Conservation (phyloP, 2,113 vertebrate genomes). For the Panthera leo region DNA sequence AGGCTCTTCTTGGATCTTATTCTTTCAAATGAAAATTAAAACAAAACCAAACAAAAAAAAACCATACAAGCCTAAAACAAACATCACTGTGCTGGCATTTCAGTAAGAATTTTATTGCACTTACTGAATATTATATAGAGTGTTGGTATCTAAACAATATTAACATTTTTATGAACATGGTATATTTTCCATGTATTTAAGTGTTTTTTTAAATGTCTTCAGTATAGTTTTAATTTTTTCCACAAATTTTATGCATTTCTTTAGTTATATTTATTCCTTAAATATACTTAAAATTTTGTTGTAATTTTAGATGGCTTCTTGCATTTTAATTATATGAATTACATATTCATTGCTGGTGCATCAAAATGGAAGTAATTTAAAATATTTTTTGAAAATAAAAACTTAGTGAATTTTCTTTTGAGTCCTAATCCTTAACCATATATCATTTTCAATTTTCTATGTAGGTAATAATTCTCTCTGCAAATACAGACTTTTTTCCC, state of each 20-base stretch:
- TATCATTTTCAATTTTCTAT: background rate
- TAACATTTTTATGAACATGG: background rate
- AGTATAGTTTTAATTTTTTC: background rate
- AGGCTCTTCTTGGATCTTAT: background rate
- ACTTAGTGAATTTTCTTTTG: background rate
- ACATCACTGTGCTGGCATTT: background rate
- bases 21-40: background rate
- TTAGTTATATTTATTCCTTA: background rate
- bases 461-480: background rate
- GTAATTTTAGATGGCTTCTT: background rate
- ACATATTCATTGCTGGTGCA: background rate
- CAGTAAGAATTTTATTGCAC: background rate
- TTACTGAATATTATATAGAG: background rate
- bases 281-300: background rate
- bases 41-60: background rate
- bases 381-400: background rate
- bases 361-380: background rate
- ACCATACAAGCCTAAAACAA: background rate
- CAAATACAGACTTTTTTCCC: background rate
- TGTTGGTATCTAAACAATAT: background rate
- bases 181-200: background rate
- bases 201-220: background rate
- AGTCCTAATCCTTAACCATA: background rate
- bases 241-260: background rate
- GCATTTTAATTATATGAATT: background rate